Base-by-base conservation (phyloP, 2,113 vertebrate genomes). In the Dunckerocampus dactyliophorus region DNA sequence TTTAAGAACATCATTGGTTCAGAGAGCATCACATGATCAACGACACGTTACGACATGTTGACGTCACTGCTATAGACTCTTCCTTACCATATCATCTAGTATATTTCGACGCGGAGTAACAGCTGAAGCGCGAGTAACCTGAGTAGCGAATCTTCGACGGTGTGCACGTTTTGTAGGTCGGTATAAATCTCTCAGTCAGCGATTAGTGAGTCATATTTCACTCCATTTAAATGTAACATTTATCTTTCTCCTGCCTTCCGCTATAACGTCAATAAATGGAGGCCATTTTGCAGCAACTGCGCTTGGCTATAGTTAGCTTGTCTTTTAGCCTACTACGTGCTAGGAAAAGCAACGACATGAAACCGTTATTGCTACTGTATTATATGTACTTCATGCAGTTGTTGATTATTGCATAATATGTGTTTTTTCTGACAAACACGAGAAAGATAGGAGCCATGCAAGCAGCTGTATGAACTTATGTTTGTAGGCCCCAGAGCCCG, bases 151-250 rank as follows among this genome's bases (percentile, higher is more conserved):
- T 43, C 4, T 42, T 43, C 47, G 20, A 65, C 62, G 15, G 1
- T 12, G 39, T 34, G 39, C 8, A 19, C 4, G 13, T 65, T 60
- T 16, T 75, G 85, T 87, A 59, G 75, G 81, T 76, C 20, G 7
- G 0, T 4, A 28, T 1, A 56, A 21, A 42, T 8, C 13, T 8
- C 54, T 20, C 13, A 15, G 7, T 19, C 14, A 21, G 10, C 4
- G 11, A n/a, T 19, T 37, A 14, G 6, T n/a, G 2, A 14, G 13
- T 21, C 37, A 8, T 15, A 56, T 8, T 8, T 39, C 13, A 56
- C 2, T 21, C 8, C 1, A 13, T 15, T 20, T 51, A 14, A 42
- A 42, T 19, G 34, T 5, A 19, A 42, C n/a, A 39, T 20, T 8
- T 21, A 20, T 14, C 7, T 37, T 14, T 56, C n/a, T 39, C n/a